These are phyloP conservation scores for Amphipyra berbera DNA, from an alignment of 2,888 invertebrate species.

Conservation along the genomic window DNA sequence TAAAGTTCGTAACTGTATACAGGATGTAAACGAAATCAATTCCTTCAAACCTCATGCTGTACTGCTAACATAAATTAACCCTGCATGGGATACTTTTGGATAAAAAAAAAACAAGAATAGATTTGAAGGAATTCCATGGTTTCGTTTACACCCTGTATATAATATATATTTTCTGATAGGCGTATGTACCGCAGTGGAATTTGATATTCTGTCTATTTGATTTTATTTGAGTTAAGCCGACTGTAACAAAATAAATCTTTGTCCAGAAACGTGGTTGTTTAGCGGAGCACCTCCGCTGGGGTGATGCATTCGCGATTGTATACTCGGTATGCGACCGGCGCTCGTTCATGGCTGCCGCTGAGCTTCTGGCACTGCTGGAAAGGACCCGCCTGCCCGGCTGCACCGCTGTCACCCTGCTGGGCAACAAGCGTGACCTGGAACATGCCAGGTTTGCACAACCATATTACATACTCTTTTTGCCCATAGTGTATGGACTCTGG, in stretches of 20 bases:
- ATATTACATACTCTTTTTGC: background rate
- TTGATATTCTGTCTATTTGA: too few species aligned
- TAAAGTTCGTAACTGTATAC: too few species aligned
- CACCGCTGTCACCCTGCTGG: constrained; percentile 93
- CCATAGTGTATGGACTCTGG: constrained; percentile 1
- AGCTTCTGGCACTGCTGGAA: constrained; percentile 92
- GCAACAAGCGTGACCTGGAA: constrained; percentile 95
- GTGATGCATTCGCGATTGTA: constrained; percentile 95
- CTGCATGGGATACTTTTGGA: too few species aligned
- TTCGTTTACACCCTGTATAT: too few species aligned
- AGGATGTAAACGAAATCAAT: too few species aligned
- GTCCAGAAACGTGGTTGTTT: constrained; percentile 93
- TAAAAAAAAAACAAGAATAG: too few species aligned
- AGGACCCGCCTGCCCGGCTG: constrained; percentile 93
- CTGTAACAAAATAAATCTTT: constrained; percentile 50
- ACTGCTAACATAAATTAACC: too few species aligned
- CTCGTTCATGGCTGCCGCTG: constrained; percentile 93
- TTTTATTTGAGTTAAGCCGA: too few species aligned
- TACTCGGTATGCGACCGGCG: constrained; percentile 94
- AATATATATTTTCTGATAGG: too few species aligned
- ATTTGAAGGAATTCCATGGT: too few species aligned
- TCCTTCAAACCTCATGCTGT: too few species aligned
- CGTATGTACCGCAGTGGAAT: too few species aligned
- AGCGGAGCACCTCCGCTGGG: constrained; percentile 94
- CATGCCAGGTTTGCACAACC: constrained; percentile 91